Evolutionary conservation across 2,888 invertebrate genomes (phyloP), one percentile per base, ranked within the genome.

Genomic region (Linnaemya vulpina): DNA sequence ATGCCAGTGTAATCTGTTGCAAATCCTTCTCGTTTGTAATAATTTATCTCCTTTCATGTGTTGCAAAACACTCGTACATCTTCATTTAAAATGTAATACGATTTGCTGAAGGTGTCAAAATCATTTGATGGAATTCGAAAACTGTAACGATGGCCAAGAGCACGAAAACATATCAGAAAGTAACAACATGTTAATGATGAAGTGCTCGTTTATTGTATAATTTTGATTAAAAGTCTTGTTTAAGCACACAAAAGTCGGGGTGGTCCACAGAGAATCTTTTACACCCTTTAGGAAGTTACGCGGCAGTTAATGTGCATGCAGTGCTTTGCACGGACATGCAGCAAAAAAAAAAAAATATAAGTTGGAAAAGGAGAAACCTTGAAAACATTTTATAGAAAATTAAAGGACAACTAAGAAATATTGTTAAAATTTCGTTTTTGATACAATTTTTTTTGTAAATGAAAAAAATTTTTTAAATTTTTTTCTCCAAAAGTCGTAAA

Each of bases 131-230:
- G 38, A 74, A 62, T 74, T 62, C 63, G 46, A 65, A 70, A 68
- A 43, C 43, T 58, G 67, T 60, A 73, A 35, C n/a, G 11, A 53
- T 65, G 71, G 67, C 67, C 68, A 55, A 35, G 38, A 38, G 40
- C 11, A 2, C n/a, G 25, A 53, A 30, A 65, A 53, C 13, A 13
- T 11, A 22, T n/a, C 4, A 35, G 15, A 3, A 62, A 51, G 22
- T 20, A 81, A 75, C 75, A 75, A 81, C 63, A 75, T 75, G 55
- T 81, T 75, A 75, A 75, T 81, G 75, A 68, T 75, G 62, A 22
- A 22, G 43, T 55, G 58, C 30, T 30, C 30, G 30, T 5, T 3
- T 60, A 68, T 60, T 40, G 7, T 53, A 81, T 68, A 75, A 25
- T 30, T 40, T 63, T 58, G 60, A 74, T 62, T 68, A 75, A 30